Evolutionary conservation across 2,797 vertebrate genomes (phyloP).

Genomic region (Takifugu ocellatus): DNA sequence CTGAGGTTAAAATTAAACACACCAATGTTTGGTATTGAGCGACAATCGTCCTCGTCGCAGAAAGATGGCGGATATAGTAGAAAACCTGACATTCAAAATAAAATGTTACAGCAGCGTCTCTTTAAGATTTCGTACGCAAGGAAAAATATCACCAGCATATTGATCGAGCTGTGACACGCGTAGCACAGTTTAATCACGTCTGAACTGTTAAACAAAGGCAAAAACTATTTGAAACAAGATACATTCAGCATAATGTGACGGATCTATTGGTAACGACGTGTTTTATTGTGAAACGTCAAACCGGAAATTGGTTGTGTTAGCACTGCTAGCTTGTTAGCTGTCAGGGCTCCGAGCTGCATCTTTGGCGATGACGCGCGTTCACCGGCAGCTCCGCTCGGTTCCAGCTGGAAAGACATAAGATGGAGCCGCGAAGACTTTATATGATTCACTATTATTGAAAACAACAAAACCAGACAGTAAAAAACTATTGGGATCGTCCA

Average conservation of each 20-base stretch:
- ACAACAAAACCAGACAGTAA: background rate
- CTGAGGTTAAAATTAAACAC: too few species aligned
- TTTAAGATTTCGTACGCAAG: too few species aligned
- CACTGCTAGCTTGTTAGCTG: constrained; percentile 14
- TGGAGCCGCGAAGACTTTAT: constrained; percentile 16
- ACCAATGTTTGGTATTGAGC: background rate
- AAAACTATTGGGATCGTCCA: background rate
- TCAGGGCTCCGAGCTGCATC: constrained; percentile 3
- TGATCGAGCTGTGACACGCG: too few species aligned
- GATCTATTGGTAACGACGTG: too few species aligned
- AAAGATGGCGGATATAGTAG: too few species aligned
- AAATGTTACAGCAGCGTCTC: too few species aligned
- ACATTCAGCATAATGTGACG: too few species aligned
- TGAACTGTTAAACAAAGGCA: too few species aligned
- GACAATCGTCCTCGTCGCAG: too few species aligned
- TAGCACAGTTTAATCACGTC: too few species aligned
- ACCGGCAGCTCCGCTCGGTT: constrained; percentile 2
- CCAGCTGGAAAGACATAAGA: background rate
- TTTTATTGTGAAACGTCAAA: constrained; percentile 19
- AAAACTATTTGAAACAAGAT: too few species aligned
- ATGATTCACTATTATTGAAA: background rate
- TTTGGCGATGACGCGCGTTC: constrained; percentile 6
- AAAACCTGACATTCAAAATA: too few species aligned
- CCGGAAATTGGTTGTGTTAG: constrained; percentile 2
- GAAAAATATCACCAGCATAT: background rate